Base-by-base conservation (phyloP, 2,888 invertebrate species). In the Tanypteryx hageni region DNA sequence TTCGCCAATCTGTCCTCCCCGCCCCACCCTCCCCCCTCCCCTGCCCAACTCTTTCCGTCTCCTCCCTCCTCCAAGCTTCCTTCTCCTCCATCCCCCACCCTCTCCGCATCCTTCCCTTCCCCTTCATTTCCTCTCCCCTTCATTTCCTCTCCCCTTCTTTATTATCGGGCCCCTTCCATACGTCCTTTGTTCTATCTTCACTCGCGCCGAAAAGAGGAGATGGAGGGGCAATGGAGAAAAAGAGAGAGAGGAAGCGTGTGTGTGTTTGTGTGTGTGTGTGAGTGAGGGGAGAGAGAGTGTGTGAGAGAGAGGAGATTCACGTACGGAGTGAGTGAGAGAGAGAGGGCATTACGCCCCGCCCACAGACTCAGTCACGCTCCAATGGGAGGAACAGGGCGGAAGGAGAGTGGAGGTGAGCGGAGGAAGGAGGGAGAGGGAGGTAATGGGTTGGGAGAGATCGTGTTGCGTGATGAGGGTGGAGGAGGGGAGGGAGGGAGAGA, bases 291-390 rank as follows among this genome's bases (percentile, higher is more conserved):
- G 76, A 27, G 76, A 76, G 76, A n/a, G n/a, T n/a, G n/a, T n/a
- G n/a, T n/a, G n/a, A 76, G 76, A 31, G 86, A 86, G 61, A 57
- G 18, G 89, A 58, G 61, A 86, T 59, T 86, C 76, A 76, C 76
- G 76, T 76, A 76, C 13, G 31, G 82, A 27, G 82, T 31, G 82
- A 83, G 83, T 56, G 83, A 56, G 56, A 83, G 83, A 83, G 83
- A 83, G 83, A 31, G 31, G 58, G 58, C 64, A 89, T 89, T 59
- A 89, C 64, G 89, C 89, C 89, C 89, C 89, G 89, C 89, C 89
- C 89, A 89, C 89, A 89, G n/a, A 44, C 89, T 89, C 89, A 31
- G 89, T 89, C 89, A 89, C 89, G 89, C 89, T 89, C 89, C 89
- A 89, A 89, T 89, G 89, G 44, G 89, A 89, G 64, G 64, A 64